Base-by-base conservation (phyloP, 2,797 vertebrate species). In the Sebastes hubbsi region DNA sequence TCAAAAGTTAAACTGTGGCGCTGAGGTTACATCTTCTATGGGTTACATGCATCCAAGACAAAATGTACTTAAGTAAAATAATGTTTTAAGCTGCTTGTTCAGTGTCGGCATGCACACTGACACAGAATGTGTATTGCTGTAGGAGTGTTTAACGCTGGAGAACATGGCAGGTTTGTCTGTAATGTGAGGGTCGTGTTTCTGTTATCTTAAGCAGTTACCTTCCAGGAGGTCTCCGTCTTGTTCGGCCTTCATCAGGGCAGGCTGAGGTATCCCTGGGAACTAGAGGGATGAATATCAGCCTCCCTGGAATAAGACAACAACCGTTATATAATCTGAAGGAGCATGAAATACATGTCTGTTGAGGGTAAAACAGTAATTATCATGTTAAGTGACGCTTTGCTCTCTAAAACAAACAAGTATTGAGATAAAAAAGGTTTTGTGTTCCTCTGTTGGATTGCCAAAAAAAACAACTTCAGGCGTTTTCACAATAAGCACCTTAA, bases 191-290 rank as follows among this genome's bases (percentile, higher is more conserved):
- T 83, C 54, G 54, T 55, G 65, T 84, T 85, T 90, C 80, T 83
- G 80, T 88, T 87, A 62, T 87, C 27, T 70, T 80, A 64, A 78
- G 61, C 59, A 1, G 38, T 88, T 92, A 95, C 94, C 94, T 92
- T 95, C 91, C 4, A 91, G 75, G 85, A 92, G 82, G 77, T 92
- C 94, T 81, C 71, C 83, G 20, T 93, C 89, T 77, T 88, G 90
- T 27, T 87, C 74, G 11, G 89, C 36, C 87, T 86, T 93, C 94
- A 95, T 95, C 71, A 29, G 82, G 60, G 46, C 65, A 71, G 85
- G 87, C 87, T 85, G 88, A 81, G 55, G 67, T 80, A 86, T 88
- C 86, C 87, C 85, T 65, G 86, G 81, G 82, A 92, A 84, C 24
- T 30, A 20, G 24, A 88, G 81, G 85, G 83, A 83, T 90, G 34